Percentiles rank a stretch among this genome's conserved stretches.
Conservation (phyloP, 2,113 vertebrate genomes). For the Cochlearius cochlearius region DNA sequence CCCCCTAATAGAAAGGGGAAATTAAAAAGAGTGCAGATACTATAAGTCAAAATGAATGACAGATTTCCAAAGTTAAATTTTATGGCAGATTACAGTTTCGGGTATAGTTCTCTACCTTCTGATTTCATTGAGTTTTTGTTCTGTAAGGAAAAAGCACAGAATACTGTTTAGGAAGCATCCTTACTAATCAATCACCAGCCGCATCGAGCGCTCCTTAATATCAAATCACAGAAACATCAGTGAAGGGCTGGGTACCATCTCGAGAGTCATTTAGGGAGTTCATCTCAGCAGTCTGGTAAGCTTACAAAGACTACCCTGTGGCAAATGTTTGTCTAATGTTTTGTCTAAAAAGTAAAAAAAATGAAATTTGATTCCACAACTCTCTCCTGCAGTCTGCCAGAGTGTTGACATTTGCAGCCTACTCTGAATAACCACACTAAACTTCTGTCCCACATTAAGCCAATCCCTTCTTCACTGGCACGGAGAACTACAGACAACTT, state of each 20-base stretch:
- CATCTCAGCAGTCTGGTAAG: neutral
- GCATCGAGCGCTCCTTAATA: neutral
- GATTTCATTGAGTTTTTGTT: neutral
- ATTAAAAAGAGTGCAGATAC: neutral
- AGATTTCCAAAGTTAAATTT: neutral
- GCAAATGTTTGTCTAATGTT: neutral
- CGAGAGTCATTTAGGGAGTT: neutral
- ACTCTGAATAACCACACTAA: neutral
- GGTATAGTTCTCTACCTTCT: neutral
- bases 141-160: neutral
- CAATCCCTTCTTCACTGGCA: neutral
- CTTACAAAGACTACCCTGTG: neutral
- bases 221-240: neutral
- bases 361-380: fast-evolving
- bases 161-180: neutral
- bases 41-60: neutral
- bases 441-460: neutral
- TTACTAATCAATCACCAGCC: neutral
- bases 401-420: neutral
- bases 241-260: neutral
- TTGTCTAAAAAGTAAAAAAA: neutral
- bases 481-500: neutral
- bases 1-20: fast-evolving
- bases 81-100: neutral
- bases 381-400: neutral